Evolutionary conservation across 2,113 vertebrate genomes (phyloP), one percentile per base, ranked within the genome.

Genomic region (Meleagris gallopavo): DNA sequence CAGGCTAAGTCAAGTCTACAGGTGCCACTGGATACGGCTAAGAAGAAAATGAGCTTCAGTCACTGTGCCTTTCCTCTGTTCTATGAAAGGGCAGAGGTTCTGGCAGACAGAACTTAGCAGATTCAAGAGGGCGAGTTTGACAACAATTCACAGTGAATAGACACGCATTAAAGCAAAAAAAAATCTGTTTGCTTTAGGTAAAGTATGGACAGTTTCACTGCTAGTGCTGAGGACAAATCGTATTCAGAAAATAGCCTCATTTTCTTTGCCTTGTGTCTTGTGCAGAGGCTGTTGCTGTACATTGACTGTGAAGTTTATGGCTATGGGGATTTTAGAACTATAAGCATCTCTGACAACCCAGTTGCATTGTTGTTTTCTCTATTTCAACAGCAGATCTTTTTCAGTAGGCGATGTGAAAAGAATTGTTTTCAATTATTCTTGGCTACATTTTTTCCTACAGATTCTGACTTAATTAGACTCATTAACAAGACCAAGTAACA

Each of bases 31-130:
- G 61, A 14, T 40, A 85, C 36, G 66, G 30, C 17, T 83, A 67
- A 80, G 32, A 73, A 40, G 8, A 88, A 32, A 52, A 52, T 46
- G 38, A 30, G 10, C 27, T 73, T 55, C 24, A 22, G 11, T 24
- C 13, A 8, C 9, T 12, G 0, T 11, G 5, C 10, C 21, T 79
- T 54, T 32, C 4, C 5, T 9, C 36, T 5, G 9, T 46, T 50
- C 41, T 77, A 88, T 41, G 41, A 9, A 25, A 60, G 11, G 46
- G 24, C n/a, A 77, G 55, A 21, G 48, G 40, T 52, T 43, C 66
- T 5, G 21, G 25, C 62, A 24, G 72, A 14, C 29, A 46, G 65
- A 73, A 72, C 13, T 30, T 11, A 11, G 4, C 20, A 24, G 38
- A 12, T 19, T 41, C 24, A 50, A 43, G 55, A 38, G 36, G 46